Base-by-base conservation (phyloP, 2,113 vertebrate species). In the Prinia subflava region DNA sequence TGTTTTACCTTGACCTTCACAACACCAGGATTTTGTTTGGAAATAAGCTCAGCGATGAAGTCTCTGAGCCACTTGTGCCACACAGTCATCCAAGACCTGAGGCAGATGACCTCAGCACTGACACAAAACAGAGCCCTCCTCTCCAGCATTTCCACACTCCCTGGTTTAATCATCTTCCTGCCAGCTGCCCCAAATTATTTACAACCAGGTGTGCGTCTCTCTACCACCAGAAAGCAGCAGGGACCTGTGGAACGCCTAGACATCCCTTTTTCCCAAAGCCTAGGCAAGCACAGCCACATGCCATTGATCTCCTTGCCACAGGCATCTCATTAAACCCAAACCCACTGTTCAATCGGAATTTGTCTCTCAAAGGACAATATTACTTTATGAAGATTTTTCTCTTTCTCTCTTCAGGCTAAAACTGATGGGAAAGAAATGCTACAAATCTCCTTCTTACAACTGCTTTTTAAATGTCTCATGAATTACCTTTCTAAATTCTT, bases 401-500 rank as follows among this genome's bases (percentile, higher is more conserved):
- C 20, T 47, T 84, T 60, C 49, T 62, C 63, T 80, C 65, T 80
- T 70, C 50, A 50, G 57, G 35, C 46, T 47, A 63, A 77, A 90
- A 69, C 21, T 35, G 50, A 80, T 42, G 11, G 10, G 6, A 41
- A 78, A 76, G 39, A 73, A 49, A 6, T 1, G 24, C 35, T 57
- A 39, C 16, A 92, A 75, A 79, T 69, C 42, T 92, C 47, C 23
- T 73, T 57, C 74, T 87, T 86, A 74, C 44, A 87, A 37, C 35
- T 39, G 56, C 39, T 93, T 95, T 87, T 77, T 25, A 74, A 89
- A 80, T 4, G n/a, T 41, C 55, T 81, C 2, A 0, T 55, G 52
- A 92, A 89, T 68, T 89, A 80, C 35, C 39, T 75, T 75, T 70
- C 60, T 37, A 85, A 93, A 83, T 67, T 46, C 60, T 52, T 67